These are phyloP conservation scores for Aleiodes sp. DNA, from an alignment of 1,140 invertebrate species.

Conservation along the genomic window DNA sequence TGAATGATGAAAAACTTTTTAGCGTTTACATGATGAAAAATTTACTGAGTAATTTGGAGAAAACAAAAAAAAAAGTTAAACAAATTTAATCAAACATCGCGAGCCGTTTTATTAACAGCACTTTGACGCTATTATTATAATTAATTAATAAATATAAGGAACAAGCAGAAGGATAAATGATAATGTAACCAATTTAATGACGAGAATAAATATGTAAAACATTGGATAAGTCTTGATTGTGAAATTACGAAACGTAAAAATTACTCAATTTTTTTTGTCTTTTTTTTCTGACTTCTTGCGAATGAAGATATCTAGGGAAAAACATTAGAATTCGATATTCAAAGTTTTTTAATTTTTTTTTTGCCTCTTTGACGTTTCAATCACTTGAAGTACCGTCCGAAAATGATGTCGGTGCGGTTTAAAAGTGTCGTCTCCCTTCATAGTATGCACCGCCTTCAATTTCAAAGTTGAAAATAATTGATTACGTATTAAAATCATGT, in stretches of 20 bases:
- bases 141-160: conserved; percentile 26
- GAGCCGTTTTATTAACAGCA: conserved; percentile 13
- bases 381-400: conserved; percentile 2
- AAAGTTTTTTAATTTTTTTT: neutral
- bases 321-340: neutral
- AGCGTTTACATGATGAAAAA: neutral
- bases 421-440: neutral
- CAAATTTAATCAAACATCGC: conserved; percentile 2
- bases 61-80: neutral
- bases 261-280: neutral
- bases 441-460: neutral
- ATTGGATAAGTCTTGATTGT: neutral
- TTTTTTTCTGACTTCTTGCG: neutral
- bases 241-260: neutral
- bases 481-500: conserved; percentile 17
- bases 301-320: no score
- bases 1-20: conserved; percentile 4
- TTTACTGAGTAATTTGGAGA: neutral
- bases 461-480: neutral
- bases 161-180: conserved; percentile 6
- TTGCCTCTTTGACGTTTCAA: neutral
- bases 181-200: conserved; percentile 42
- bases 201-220: conserved; percentile 43
- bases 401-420: neutral
- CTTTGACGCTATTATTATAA: conserved; percentile 30